Evolutionary conservation across 2,888 invertebrate genomes (phyloP).

Genomic region (Tiliacea aurago): DNA sequence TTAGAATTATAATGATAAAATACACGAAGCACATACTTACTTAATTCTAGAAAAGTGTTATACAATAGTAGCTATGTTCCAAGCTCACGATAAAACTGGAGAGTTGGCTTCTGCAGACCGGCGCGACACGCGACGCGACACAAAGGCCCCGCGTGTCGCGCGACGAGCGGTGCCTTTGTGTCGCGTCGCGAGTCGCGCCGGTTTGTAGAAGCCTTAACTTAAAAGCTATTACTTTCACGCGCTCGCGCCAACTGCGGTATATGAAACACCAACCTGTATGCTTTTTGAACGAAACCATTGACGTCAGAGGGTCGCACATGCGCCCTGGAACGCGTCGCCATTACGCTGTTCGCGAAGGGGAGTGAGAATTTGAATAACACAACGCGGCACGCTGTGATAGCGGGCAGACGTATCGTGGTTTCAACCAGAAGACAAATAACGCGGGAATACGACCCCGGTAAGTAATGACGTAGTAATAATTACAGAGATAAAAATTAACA

Average conservation of each 20-base stretch:
- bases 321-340: conserved; percentile 72
- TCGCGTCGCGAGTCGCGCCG: too few relatives aligned
- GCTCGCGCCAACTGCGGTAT: conserved; percentile 70
- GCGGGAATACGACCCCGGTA: conserved; percentile 83
- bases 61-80: background rate
- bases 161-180: too few relatives aligned
- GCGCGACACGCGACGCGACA: too few relatives aligned
- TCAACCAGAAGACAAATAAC: conserved; percentile 68
- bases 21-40: too few relatives aligned
- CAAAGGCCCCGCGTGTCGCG: too few relatives aligned
- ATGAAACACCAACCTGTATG: conserved; percentile 83
- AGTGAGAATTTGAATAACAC: conserved; percentile 68
- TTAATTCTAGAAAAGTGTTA: background rate
- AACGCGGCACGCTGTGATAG: conserved; percentile 80
- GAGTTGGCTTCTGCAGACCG: too few relatives aligned
- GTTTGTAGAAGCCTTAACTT: too few relatives aligned
- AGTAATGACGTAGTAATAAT: conserved; percentile 75
- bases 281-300: conserved; percentile 88
- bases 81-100: conserved; percentile 14
- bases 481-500: conserved; percentile 61
- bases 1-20: background rate
- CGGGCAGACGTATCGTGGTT: conserved; percentile 76
- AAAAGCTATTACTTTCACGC: conserved; percentile 59
- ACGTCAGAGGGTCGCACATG: conserved; percentile 85
- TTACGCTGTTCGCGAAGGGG: conserved; percentile 58